A percentile compares a stretch with the other conserved stretches of the same genome.
These are phyloP conservation scores for Melolontha melolontha DNA, from an alignment of 2,888 invertebrate species.

Conservation along the genomic window DNA sequence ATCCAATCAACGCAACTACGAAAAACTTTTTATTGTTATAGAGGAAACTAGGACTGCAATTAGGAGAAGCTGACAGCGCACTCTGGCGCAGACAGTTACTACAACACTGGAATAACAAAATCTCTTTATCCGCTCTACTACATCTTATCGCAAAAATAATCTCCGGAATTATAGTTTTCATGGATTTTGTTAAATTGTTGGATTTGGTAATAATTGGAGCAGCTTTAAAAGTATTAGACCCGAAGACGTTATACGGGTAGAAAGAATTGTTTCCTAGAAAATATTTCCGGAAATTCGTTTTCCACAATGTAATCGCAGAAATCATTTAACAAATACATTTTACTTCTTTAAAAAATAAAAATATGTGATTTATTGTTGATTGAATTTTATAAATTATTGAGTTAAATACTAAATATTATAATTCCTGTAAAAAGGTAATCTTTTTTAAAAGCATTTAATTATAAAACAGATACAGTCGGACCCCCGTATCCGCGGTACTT, in stretches of 20 bases:
- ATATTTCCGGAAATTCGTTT: background rate
- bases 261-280: background rate
- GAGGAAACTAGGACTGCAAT: conserved; percentile 52
- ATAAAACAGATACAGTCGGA: no score
- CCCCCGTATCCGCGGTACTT: no score
- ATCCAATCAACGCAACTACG: conserved; percentile 58
- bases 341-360: no score
- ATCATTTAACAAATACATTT: no score
- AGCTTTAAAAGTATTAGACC: no score
- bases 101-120: conserved; percentile 24
- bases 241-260: background rate
- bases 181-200: conserved; percentile 2
- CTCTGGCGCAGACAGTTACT: conserved; percentile 40
- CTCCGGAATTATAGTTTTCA: conserved; percentile 3
- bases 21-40: conserved; percentile 58
- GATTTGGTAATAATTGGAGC: conserved; percentile 7
- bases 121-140: conserved; percentile 20
- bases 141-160: conserved; percentile 26
- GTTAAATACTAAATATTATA: no score
- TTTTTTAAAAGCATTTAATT: no score
- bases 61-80: conserved; percentile 52
- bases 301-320: no score
- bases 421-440: no score
- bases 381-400: no score
- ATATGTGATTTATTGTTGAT: no score